Evolutionary conservation across 2,888 invertebrate genomes (phyloP), one percentile per base, ranked within the genome.

Genomic region (Troides aeacus): DNA sequence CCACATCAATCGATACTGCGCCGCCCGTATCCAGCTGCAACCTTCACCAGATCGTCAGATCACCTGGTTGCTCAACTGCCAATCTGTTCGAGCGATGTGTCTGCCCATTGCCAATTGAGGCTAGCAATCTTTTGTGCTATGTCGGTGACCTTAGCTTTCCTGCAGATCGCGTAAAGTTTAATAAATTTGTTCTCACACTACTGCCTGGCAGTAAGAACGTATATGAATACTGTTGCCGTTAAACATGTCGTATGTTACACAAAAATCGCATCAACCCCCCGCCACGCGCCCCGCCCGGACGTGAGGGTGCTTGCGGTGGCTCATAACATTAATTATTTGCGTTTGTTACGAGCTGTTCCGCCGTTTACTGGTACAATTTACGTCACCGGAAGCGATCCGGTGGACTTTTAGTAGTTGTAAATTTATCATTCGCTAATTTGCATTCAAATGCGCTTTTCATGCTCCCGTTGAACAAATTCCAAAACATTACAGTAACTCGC

Each of bases 321-420:
- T 30, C 36, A 46, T 68, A 68, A 68, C 50, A 60, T 68, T 64
- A 60, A 64, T 53, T 60, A 59, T 68, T 53, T 42, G 53, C 21
- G 42, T 64, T 46, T 64, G 62, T 68, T 68, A 68, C 64, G 63
- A 63, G 53, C 68, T 64, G 53, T 39, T 53, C 36, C 60, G 39
- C 53, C 64, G 64, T 75, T 75, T 73, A 75, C 73, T 73, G 74
- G 72, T 72, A 39, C 59, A 70, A 71, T 75, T 69, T 73, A 74
- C 72, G 62, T 53, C 68, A 24, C 70, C 65, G 30, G 36, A 68
- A 68, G 39, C 71, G 75, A 76, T 77, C 74, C 71, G 64, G 69
- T n/a, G 21, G 56, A 57, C 56, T 66, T 17, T 62, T 53, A 36
- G 58, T 18, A 59, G 71, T 46, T 53, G 65, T 73, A 67, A 68